These are phyloP conservation scores for Drosophila pseudotakahashii DNA, from an alignment of 2,888 invertebrate genomes.

Conservation along the genomic window DNA sequence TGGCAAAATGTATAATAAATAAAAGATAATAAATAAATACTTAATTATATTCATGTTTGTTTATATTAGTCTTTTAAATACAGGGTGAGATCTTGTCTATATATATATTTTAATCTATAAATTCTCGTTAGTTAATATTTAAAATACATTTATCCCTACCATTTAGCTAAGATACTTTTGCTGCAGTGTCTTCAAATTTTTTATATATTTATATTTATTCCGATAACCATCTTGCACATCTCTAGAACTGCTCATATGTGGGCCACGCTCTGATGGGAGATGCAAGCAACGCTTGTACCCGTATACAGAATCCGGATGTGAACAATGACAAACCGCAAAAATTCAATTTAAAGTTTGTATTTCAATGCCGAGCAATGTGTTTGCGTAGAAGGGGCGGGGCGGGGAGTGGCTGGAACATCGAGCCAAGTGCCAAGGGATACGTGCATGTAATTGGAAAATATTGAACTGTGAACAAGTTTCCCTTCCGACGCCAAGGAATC, in stretches of 20 bases:
- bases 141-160: too few species aligned
- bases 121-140: too few species aligned
- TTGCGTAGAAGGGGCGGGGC: constrained; percentile 1
- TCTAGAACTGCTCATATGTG: constrained; percentile 3
- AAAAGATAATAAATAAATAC: not conserved
- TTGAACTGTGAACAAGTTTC: constrained; percentile 57
- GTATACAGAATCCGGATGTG: constrained; percentile 53
- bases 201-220: not conserved
- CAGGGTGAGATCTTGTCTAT: too few species aligned
- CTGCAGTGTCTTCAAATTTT: too few species aligned
- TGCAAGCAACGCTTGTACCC: constrained; percentile 3
- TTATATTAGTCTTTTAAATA: too few species aligned
- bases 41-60: too few species aligned
- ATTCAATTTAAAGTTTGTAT: constrained; percentile 77
- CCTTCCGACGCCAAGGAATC: constrained; percentile 37
- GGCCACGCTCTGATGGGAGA: constrained; percentile 12
- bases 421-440: constrained; percentile 46
- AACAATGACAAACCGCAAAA: constrained; percentile 76
- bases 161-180: too few species aligned
- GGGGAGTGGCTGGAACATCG: constrained; percentile 10
- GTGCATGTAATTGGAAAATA: constrained; percentile 75
- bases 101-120: not conserved
- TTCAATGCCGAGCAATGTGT: constrained; percentile 58
- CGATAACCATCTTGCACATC: not conserved
- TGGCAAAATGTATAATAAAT: not conserved